Percentiles rank a stretch among this genome's conserved stretches.
These are phyloP conservation scores for Geothlypis trichas DNA, from an alignment of 2,113 vertebrate species.

Conservation along the genomic window DNA sequence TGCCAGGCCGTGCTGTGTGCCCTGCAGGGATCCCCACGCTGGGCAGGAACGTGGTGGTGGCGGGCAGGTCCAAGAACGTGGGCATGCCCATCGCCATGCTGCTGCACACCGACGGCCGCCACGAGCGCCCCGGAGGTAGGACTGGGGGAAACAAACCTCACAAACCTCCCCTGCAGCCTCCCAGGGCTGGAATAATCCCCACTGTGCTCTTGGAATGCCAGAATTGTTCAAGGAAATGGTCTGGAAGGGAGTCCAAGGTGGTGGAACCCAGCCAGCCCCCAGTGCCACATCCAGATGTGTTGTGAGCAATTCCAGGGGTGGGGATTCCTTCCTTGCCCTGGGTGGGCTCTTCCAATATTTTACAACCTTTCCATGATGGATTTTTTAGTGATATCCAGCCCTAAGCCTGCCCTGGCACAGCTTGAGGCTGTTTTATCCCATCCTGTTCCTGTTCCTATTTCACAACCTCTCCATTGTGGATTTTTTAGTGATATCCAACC, in stretches of 20 bases:
- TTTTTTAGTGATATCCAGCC: accelerated
- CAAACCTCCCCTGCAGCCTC: too few relatives aligned
- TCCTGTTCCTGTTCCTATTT: too few relatives aligned
- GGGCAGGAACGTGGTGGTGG: constrained; percentile 95
- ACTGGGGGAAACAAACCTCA: accelerated
- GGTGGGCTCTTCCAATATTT: neutral
- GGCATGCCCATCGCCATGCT: constrained; percentile 99
- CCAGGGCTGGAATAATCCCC: neutral
- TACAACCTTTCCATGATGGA: neutral
- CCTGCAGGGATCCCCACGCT: constrained; percentile 89
- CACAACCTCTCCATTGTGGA: too few relatives aligned
- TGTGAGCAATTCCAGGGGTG: accelerated
- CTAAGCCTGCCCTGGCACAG: too few relatives aligned
- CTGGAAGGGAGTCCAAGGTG: neutral
- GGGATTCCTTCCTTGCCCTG: neutral
- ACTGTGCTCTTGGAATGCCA: accelerated
- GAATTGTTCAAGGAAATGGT: too few relatives aligned
- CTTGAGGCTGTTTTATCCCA: too few relatives aligned
- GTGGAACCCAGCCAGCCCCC: neutral
- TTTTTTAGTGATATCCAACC: too few relatives aligned
- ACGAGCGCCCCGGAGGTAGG: constrained; percentile 92
- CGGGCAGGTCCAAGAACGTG: constrained; percentile 95
- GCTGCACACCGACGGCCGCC: constrained; percentile 90
- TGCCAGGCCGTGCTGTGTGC: accelerated
- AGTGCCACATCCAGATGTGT: accelerated